A percentile compares a stretch with the other conserved stretches of the same genome.
These are phyloP conservation scores for Mormoops blainvillei DNA, from an alignment of 2,113 vertebrate species.

Conservation along the genomic window DNA sequence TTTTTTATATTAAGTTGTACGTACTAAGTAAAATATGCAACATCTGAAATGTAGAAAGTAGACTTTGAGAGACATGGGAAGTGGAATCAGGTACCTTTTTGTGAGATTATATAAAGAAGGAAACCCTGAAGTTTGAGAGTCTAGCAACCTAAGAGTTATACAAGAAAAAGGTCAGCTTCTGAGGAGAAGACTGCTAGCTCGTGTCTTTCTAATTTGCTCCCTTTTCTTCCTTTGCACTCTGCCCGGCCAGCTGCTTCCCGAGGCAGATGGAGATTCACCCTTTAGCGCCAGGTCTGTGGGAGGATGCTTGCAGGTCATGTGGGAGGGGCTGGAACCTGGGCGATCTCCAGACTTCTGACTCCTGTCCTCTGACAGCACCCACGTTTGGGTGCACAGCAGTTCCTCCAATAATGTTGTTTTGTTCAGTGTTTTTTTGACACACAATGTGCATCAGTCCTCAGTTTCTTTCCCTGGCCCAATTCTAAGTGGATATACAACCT, in stretches of 20 bases:
- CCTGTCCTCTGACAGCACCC: not conserved
- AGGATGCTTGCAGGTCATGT: not conserved
- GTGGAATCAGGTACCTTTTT: not conserved
- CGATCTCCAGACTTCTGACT: not conserved
- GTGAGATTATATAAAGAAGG: not conserved
- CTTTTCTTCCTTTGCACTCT: not conserved
- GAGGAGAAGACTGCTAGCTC: not conserved
- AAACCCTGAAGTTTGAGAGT: not conserved
- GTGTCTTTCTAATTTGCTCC: not conserved
- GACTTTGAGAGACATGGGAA: not conserved
- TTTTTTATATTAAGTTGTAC: not conserved
- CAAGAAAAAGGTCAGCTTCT: conserved; percentile 15
- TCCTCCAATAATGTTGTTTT: not conserved
- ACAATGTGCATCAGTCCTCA: not conserved
- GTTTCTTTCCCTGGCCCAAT: not conserved
- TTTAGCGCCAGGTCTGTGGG: rapidly evolving
- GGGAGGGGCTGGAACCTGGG: not conserved
- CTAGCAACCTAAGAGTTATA: not conserved
- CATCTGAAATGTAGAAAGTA: not conserved
- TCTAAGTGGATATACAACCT: not conserved
- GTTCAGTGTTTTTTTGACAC: not conserved
- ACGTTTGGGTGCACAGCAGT: not conserved
- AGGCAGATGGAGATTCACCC: rapidly evolving
- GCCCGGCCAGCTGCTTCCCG: rapidly evolving
- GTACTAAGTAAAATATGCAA: not conserved